phyloP scores from a whole-genome alignment of 1,140 invertebrate species.

The Trichoplusia ni region DNA sequence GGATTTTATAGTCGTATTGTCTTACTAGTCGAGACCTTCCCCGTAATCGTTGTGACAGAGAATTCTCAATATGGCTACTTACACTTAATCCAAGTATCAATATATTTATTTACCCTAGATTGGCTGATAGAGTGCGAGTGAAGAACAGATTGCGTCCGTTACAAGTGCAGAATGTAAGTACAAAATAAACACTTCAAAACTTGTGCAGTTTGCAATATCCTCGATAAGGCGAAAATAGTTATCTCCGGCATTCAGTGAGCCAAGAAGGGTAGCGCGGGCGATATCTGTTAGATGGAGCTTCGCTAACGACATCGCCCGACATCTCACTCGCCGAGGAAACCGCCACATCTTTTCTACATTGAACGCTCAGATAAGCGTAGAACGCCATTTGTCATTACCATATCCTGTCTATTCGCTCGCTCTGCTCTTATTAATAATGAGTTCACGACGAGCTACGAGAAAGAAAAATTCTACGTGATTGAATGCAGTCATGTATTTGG shows the following conservation, averaged over 20 bases:
- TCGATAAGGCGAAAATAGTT: conserved; percentile 46
- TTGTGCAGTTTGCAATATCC: conserved; percentile 33
- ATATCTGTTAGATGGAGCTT: conserved; percentile 53
- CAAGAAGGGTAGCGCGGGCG: conserved; percentile 34
- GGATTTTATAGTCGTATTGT: too few relatives aligned
- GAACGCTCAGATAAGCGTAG: conserved; percentile 58
- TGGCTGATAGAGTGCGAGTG: too few relatives aligned
- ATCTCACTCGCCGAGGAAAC: conserved; percentile 50
- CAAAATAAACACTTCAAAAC: conserved; percentile 34
- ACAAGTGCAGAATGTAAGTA: not conserved
- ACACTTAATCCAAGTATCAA: too few relatives aligned
- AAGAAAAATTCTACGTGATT: conserved; percentile 16
- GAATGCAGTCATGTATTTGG: conserved; percentile 15
- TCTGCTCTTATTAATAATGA: conserved; percentile 17
- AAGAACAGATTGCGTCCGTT: not conserved
- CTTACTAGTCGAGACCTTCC: too few relatives aligned
- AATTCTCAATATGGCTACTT: too few relatives aligned
- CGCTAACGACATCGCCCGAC: conserved; percentile 59
- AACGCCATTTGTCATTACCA: conserved; percentile 67
- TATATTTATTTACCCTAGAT: too few relatives aligned
- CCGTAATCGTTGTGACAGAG: too few relatives aligned
- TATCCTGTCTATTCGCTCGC: conserved; percentile 34
- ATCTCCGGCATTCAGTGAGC: conserved; percentile 36
- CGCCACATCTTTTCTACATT: conserved; percentile 53
- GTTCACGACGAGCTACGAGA: not conserved